Conservation (phyloP, 2,113 vertebrate genomes). For the Oncorhynchus tshawytscha region DNA sequence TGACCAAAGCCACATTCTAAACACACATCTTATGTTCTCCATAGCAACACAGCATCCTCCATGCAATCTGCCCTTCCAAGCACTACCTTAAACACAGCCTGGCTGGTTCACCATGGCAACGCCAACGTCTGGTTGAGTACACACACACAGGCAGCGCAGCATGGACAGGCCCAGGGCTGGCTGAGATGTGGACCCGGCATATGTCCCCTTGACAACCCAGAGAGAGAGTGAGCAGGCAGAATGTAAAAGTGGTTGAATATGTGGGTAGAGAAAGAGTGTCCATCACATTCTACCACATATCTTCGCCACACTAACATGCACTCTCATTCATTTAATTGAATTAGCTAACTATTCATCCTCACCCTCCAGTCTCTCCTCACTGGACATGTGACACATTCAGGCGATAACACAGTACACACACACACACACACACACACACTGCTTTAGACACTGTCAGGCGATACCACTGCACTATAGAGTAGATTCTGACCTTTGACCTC, state of each 20-base stretch:
- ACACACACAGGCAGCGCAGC: background rate
- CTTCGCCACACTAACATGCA: too few relatives aligned
- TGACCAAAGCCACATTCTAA: background rate
- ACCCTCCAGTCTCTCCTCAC: too few relatives aligned
- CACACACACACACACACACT: too few relatives aligned
- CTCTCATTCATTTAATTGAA: too few relatives aligned
- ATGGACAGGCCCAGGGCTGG: slow-evolving; percentile 20
- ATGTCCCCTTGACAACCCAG: background rate
- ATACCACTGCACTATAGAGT: too few relatives aligned
- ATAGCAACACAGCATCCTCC: slow-evolving; percentile 53
- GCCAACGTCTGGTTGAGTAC: slow-evolving; percentile 1
- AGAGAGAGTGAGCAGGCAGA: background rate
- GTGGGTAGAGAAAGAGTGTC: background rate
- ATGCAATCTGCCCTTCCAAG: slow-evolving; percentile 31
- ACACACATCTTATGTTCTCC: slow-evolving; percentile 40
- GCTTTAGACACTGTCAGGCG: too few relatives aligned
- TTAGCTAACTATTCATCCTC: too few relatives aligned
- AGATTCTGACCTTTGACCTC: too few relatives aligned
- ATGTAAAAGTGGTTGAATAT: background rate
- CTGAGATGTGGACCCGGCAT: too few relatives aligned
- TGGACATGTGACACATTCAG: too few relatives aligned
- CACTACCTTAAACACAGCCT: slow-evolving; percentile 38
- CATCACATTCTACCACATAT: too few relatives aligned
- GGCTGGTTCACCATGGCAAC: slow-evolving; percentile 44
- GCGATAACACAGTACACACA: too few relatives aligned